A percentile compares a stretch with the other conserved stretches of the same genome.
Conservation (phyloP, 2,113 vertebrate genomes). For the Irena cyanogastra region DNA sequence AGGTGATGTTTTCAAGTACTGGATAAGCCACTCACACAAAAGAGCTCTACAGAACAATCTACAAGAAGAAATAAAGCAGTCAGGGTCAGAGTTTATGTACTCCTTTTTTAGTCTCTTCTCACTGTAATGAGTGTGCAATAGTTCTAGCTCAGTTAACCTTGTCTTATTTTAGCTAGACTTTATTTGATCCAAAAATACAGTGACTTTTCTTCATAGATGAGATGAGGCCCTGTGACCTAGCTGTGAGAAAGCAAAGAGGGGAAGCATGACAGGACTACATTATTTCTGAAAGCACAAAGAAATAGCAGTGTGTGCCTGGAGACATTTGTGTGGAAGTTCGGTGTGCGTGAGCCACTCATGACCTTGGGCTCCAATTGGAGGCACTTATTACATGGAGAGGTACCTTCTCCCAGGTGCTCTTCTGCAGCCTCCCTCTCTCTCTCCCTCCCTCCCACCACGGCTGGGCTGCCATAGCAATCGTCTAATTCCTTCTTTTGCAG, state of each 20-base stretch:
- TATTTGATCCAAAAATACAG: not conserved
- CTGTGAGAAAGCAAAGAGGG: not conserved
- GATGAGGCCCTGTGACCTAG: not conserved
- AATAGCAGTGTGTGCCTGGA: not conserved
- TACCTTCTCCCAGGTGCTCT: not conserved
- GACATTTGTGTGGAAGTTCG: not conserved
- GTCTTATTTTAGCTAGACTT: constrained; percentile 1
- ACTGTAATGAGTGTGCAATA: not conserved
- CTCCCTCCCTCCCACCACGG: not conserved
- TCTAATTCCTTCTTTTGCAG: not conserved
- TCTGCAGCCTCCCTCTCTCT: not conserved
- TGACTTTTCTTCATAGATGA: not conserved
- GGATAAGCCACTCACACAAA: not conserved
- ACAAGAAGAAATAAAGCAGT: not conserved
- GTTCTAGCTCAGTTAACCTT: not conserved
- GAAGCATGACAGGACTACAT: not conserved
- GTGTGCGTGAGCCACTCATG: not conserved
- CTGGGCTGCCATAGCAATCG: not conserved
- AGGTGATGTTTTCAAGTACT: not conserved
- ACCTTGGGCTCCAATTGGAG: not conserved
- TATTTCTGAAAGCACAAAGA: not conserved
- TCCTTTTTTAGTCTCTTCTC: not conserved
- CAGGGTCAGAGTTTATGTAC: not conserved
- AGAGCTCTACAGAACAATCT: not conserved
- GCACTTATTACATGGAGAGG: not conserved